Evolutionary conservation across 1,140 invertebrate species (phyloP).

Genomic region (Condylostylus longicornis): DNA sequence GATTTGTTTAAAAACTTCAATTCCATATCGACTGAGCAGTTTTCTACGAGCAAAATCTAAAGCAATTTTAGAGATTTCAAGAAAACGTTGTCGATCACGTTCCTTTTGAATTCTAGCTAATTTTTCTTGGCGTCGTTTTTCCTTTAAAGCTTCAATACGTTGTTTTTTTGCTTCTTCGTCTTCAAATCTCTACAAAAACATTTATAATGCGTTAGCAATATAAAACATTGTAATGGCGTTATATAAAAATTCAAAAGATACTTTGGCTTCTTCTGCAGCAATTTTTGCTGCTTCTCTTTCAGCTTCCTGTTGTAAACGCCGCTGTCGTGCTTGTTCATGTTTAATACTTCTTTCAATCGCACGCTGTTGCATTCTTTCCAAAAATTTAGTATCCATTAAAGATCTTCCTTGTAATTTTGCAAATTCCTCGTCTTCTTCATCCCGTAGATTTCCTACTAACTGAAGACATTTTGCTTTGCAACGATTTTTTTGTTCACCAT

Average conservation of each 20-base stretch:
- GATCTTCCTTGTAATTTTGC: conserved; percentile 35
- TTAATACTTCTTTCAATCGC: conserved; percentile 43
- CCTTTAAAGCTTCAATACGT: conserved; percentile 40
- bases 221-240: conserved; percentile 1
- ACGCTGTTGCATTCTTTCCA: conserved; percentile 46
- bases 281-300: conserved; percentile 39
- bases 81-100: conserved; percentile 35
- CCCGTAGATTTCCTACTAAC: conserved; percentile 34
- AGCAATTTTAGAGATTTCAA: conserved; percentile 38
- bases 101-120: conserved; percentile 38
- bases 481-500: conserved; percentile 38
- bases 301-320: conserved; percentile 41
- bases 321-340: conserved; percentile 42
- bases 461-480: conserved; percentile 40
- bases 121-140: conserved; percentile 41
- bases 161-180: conserved; percentile 45
- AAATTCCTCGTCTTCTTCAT: conserved; percentile 26
- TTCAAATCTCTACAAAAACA: conserved; percentile 18
- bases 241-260: conserved; percentile 5
- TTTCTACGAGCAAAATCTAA: conserved; percentile 40
- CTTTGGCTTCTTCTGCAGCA: conserved; percentile 34
- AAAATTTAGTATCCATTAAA: conserved; percentile 41
- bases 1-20: conserved; percentile 35
- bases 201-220: neutral
- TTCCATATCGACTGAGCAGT: conserved; percentile 35